Percentiles rank a stretch among this genome's conserved stretches.
These are phyloP conservation scores for Centropus unirufus DNA, from an alignment of 2,113 vertebrate species.

Conservation along the genomic window DNA sequence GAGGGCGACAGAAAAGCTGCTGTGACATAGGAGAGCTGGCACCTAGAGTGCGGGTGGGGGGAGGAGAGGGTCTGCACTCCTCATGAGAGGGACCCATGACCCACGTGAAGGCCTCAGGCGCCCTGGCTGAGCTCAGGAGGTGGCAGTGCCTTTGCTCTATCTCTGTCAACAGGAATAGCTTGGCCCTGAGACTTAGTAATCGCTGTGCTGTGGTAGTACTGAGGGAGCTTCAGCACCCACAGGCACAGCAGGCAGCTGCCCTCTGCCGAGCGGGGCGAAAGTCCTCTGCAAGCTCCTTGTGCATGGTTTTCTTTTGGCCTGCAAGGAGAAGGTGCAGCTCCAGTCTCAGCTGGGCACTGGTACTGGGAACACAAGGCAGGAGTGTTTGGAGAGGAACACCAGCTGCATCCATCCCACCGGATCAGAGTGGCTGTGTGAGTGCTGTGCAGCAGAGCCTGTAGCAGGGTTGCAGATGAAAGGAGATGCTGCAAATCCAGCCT, in stretches of 20 bases:
- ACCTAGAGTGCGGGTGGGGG: fast-evolving
- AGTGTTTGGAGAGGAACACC: neutral
- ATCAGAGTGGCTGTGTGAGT: neutral
- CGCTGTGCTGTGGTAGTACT: fast-evolving
- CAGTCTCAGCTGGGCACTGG: neutral
- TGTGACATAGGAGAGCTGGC: neutral
- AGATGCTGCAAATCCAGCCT: neutral
- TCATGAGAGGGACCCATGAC: neutral
- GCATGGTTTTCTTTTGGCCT: neutral
- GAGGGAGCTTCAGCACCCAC: neutral
- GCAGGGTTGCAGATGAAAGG: neutral
- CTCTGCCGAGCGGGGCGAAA: neutral
- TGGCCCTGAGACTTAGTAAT: neutral
- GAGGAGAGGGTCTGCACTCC: neutral
- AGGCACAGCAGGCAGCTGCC: neutral
- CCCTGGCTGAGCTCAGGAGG: neutral
- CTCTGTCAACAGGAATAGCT: slow-evolving; percentile 16
- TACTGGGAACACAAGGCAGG: neutral
- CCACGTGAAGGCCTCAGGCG: neutral
- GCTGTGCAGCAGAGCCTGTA: neutral
- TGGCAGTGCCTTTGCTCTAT: neutral
- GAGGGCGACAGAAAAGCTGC: neutral
- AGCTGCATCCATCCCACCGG: neutral
- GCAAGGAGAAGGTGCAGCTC: neutral
- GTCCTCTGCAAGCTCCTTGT: fast-evolving